These are phyloP conservation scores for Lampris incognitus DNA, from an alignment of 2,113 vertebrate genomes.

Conservation along the genomic window DNA sequence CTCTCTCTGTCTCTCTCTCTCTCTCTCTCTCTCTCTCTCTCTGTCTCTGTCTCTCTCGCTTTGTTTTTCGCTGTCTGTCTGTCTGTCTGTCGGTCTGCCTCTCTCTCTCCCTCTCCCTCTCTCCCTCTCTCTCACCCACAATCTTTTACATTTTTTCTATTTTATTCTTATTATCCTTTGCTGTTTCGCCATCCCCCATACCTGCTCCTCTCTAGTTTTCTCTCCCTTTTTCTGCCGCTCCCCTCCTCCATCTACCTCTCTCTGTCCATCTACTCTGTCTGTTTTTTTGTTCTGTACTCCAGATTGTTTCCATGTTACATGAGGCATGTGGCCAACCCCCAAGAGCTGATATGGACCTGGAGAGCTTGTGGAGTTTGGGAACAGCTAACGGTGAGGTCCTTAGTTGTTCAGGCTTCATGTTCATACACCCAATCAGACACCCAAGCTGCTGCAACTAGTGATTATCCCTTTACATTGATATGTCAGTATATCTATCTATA, in stretches of 20 bases:
- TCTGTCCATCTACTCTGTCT: not conserved
- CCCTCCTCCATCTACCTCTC: not conserved
- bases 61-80: slow-evolving; percentile 36
- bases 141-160: slow-evolving; percentile 18
- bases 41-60: slow-evolving; percentile 16
- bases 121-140: not conserved
- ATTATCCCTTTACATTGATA: too few relatives aligned
- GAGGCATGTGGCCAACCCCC: slow-evolving; percentile 5
- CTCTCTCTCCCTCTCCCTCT: not conserved
- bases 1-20: slow-evolving; percentile 28
- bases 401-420: slow-evolving; percentile 8
- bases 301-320: slow-evolving; percentile 39
- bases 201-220: not conserved
- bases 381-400: slow-evolving; percentile 19
- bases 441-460: not conserved
- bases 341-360: slow-evolving; percentile 6
- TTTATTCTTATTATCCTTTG: slow-evolving; percentile 8
- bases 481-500: too few relatives aligned
- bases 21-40: slow-evolving; percentile 45
- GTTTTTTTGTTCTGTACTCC: not conserved
- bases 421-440: slow-evolving; percentile 9
- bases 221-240: not conserved
- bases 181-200: not conserved
- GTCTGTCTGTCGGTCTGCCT: not conserved
- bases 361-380: slow-evolving; percentile 38